Base-by-base conservation (phyloP, 2,888 invertebrate genomes). In the Amphipyra tragopoginis region DNA sequence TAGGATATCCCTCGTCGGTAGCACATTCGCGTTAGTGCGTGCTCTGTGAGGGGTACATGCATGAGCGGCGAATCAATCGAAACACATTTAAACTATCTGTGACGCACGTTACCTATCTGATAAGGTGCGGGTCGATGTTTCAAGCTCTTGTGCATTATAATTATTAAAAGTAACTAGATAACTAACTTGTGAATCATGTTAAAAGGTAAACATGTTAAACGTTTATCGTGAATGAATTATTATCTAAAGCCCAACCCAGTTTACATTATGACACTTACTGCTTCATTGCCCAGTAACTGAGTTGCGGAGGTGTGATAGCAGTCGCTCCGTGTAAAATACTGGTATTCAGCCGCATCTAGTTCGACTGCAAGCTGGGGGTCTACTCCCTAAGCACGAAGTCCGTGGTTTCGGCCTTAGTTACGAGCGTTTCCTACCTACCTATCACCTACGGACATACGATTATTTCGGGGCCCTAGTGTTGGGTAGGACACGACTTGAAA, bases 221-320 rank as follows among this genome's bases (percentile, higher is more conserved):
- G 21, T 21, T 21, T 2, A 21, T 21, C 21, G 21, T 21, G 1
- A 21, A 21, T 21, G 21, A 21, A 21, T 2, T 21, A 21, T 45
- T 64, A 53, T 71, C 65, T 71, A 65, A 65, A 71, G 33, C 49
- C n/a, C n/a, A n/a, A n/a, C n/a, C 56, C 33, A 43, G 26, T 13
- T 51, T 48, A 21, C 21, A 40, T 42, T 13, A 29, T 5, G 29
- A 29, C 29, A 29, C 5, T 5, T 29, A 5, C 29, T 29, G 29
- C 29, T 5, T 29, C 29, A 29, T n/a, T n/a, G n/a, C n/a, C n/a
- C n/a, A n/a, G n/a, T n/a, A n/a, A n/a, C n/a, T n/a, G n/a, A n/a
- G n/a, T n/a, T n/a, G n/a, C n/a, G n/a, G n/a, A n/a, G n/a, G n/a
- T n/a, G n/a, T n/a, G n/a, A n/a, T n/a, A n/a, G n/a, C n/a, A n/a